Evolutionary conservation across 2,797 vertebrate species (phyloP).

Genomic region (Phoxinus dragarum): DNA sequence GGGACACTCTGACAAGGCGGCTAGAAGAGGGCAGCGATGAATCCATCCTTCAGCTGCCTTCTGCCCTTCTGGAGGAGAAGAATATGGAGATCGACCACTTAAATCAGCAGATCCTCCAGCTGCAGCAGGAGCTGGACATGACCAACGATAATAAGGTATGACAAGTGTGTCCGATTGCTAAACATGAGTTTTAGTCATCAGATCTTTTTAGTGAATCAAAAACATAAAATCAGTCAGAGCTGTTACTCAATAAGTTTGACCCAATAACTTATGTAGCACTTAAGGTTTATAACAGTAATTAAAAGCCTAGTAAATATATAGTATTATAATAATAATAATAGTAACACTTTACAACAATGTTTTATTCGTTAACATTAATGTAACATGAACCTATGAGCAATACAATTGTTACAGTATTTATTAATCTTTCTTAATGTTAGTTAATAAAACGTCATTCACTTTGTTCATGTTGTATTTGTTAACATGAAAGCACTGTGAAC

Average conservation of each 20-base stretch:
- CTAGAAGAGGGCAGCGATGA: constrained; percentile 63
- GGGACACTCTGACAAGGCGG: constrained; percentile 62
- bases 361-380: not conserved
- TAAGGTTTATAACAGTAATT: not conserved
- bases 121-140: constrained; percentile 77
- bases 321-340: not conserved
- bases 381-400: too few relatives aligned
- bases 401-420: too few relatives aligned
- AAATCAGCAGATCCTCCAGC: constrained; percentile 79
- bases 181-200: not conserved
- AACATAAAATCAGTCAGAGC: not conserved
- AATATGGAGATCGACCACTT: constrained; percentile 88
- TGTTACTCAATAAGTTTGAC: not conserved
- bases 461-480: not conserved
- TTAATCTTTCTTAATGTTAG: too few relatives aligned
- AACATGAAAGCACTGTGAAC: too few relatives aligned
- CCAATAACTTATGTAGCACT: not conserved
- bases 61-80: constrained; percentile 86
- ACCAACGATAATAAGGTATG: constrained; percentile 73
- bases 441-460: not conserved
- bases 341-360: too few relatives aligned
- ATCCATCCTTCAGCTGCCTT: constrained; percentile 72
- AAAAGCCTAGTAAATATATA: not conserved
- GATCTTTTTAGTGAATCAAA: not conserved
- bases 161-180: not conserved